phyloP scores from a whole-genome alignment of 2,888 invertebrate genomes.

The Himalopsyche anomala region DNA sequence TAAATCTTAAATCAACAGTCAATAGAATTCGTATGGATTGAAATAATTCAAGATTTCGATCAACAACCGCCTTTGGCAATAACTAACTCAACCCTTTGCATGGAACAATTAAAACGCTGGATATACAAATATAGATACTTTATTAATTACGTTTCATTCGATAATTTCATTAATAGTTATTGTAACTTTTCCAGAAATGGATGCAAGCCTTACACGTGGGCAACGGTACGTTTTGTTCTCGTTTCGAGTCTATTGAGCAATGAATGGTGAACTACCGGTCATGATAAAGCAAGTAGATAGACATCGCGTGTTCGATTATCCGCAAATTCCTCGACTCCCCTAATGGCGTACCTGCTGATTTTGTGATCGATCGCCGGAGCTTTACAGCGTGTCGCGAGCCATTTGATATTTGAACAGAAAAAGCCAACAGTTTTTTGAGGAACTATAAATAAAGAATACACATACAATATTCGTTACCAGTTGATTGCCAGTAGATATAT shows the following conservation, averaged over 20 bases:
- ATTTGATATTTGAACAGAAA: conserved; percentile 43
- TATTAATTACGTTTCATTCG: conserved; percentile 12
- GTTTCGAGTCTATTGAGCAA: conserved; percentile 32
- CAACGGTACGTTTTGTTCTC: conserved; percentile 19
- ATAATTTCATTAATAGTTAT: conserved; percentile 32
- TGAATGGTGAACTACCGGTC: conserved; percentile 42
- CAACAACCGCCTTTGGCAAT: background rate
- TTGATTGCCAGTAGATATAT: too few relatives aligned
- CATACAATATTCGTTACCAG: too few relatives aligned
- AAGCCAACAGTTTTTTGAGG: background rate
- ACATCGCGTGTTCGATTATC: conserved; percentile 49
- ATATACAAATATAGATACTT: background rate
- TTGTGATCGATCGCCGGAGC: conserved; percentile 57
- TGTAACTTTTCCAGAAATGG: background rate
- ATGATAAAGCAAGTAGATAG: conserved; percentile 41
- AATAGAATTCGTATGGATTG: background rate
- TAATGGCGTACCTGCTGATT: conserved; percentile 64
- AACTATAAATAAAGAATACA: too few relatives aligned
- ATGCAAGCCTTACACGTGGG: conserved; percentile 34
- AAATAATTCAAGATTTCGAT: conserved; percentile 39
- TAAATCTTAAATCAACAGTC: background rate
- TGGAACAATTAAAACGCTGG: background rate
- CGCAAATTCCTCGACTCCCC: conserved; percentile 45
- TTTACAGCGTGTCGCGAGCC: conserved; percentile 52
- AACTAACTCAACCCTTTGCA: conserved; percentile 28